Base-by-base conservation (phyloP, 1,140 invertebrate species). In the Zaprionus vittiger region DNA sequence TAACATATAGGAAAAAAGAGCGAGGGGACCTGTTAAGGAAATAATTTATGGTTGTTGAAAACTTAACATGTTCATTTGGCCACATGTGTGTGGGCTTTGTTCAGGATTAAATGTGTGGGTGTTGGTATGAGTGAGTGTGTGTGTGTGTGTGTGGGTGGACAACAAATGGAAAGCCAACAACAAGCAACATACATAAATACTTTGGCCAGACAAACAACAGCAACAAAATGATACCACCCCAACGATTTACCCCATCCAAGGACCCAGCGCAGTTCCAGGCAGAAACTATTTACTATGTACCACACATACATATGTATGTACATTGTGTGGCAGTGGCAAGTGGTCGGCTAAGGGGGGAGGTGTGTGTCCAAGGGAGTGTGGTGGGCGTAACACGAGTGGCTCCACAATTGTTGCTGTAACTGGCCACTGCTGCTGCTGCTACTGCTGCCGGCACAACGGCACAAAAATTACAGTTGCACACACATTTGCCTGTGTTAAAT, bases 1-100 rank as follows among this genome's bases (percentile, higher is more conserved):
- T 86, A 86, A 82, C 83, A 86, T 87, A 83, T 68, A 78, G 63
- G 57, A 80, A 73, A 87, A 80, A 72, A 69, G 44, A 77, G 65
- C 61, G 65, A 28, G 75, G 80, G 73, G 41, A 34, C 34, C 84
- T 83, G 84, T 79, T 77, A 74, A 87, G 79, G 83, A 89, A 87
- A 87, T 87, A 89, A 87, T 87, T 87, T 87, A 89, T 89, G 73
- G 84, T 78, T 87, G 83, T 89, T 87, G 84, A 87, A 87, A 87
- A 87, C 83, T 89, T 87, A 87, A 87, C 83, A 87, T 87, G 83
- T 87, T 87, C 81, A 87, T 87, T 87, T 87, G 71, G 83, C 74
- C 84, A 76, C 84, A 89, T 89, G 74, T 86, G 83, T 73, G 56
- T 77, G 77, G 67, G 72, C 73, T 55, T 73, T 75, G 66, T 65